Percentiles rank a stretch among this genome's conserved stretches.
phyloP scores from a whole-genome alignment of 2,797 vertebrate species.

The Taenioides sp. region DNA sequence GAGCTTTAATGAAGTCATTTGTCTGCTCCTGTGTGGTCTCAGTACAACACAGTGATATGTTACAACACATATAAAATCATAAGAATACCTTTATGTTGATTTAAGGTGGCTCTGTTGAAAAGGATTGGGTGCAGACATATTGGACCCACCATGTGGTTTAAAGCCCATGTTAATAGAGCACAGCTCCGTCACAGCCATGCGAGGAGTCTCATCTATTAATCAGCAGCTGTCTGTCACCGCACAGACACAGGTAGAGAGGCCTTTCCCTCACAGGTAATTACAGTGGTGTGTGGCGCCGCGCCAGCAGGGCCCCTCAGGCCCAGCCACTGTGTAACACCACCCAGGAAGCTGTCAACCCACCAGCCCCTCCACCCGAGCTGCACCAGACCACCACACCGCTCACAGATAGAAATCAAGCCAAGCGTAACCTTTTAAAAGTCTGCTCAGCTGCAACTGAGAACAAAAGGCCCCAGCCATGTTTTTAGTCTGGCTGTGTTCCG shows the following conservation, averaged over 20 bases:
- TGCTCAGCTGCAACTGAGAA: conserved; percentile 55
- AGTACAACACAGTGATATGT: background rate
- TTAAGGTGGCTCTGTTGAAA: background rate
- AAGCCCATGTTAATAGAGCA: conserved; percentile 2
- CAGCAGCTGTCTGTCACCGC: conserved; percentile 71
- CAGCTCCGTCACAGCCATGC: background rate
- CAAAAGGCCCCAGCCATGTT: conserved; percentile 55
- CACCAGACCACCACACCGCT: conserved; percentile 46
- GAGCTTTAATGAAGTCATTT: background rate
- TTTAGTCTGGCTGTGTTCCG: conserved; percentile 58
- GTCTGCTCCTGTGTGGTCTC: background rate
- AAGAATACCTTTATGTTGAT: background rate
- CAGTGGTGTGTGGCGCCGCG: conserved; percentile 67
- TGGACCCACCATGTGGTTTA: conserved; percentile 4
- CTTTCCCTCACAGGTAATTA: conserved; percentile 69
- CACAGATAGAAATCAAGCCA: conserved; percentile 70
- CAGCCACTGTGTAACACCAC: conserved; percentile 64
- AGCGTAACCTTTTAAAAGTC: conserved; percentile 69
- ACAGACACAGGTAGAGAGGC: conserved; percentile 68
- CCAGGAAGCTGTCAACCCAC: conserved; percentile 73
- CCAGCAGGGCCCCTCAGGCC: conserved; percentile 65
- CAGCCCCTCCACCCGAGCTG: conserved; percentile 48
- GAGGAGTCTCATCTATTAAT: conserved; percentile 68
- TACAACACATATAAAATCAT: conserved; percentile 2
- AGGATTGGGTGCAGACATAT: background rate